Base-by-base conservation (phyloP, 2,113 vertebrate genomes). In the Cervus canadensis region DNA sequence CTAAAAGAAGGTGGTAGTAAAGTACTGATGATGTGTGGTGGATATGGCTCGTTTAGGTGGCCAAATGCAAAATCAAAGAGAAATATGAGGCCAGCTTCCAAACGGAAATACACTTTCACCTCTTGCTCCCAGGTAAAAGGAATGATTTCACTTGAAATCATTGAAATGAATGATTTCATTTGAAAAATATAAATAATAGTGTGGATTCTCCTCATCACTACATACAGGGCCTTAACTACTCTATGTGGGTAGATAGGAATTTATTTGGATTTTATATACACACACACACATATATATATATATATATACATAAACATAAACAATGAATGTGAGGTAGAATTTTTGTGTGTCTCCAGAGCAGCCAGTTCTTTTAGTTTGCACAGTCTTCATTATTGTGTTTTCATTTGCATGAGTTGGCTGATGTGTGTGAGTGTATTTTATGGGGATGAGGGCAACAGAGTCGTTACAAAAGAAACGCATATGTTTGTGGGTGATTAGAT, bases 401-500 rank as follows among this genome's bases (percentile, higher is more conserved):
- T 92, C 84, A 96, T 98, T 97, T 98, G 97, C 97, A 98, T 97
- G 71, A 84, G 33, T 57, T 81, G 76, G 87, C 78, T 59, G 95
- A 23, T 57, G 96, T 83, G 85, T 88, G 64, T 74, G 50, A 59
- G 28, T 12, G 1, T 50, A 45, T 62, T 92, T 96, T 95, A 87
- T 92, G 74, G 50, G 76, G 87, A 87, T 25, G 87, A 97, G 5
- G 43, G 93, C 96, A 95, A 48, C 76, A 95, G 7, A 96, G 71
- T 76, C 56, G 30, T 98, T 95, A 98, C 96, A 98, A 98, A 96
- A 96, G 87, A 98, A 98, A 95, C 86, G 98, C 56, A 64, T 91
- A 86, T 97, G 97, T 98, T 97, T 98, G 94, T 71, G 95, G 97
- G 97, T 97, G 93, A 98, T 98, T 98, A 98, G 98, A 98, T 97